These are phyloP conservation scores for Intellagama lesueurii DNA, from an alignment of 2,797 vertebrate species.

Conservation along the genomic window DNA sequence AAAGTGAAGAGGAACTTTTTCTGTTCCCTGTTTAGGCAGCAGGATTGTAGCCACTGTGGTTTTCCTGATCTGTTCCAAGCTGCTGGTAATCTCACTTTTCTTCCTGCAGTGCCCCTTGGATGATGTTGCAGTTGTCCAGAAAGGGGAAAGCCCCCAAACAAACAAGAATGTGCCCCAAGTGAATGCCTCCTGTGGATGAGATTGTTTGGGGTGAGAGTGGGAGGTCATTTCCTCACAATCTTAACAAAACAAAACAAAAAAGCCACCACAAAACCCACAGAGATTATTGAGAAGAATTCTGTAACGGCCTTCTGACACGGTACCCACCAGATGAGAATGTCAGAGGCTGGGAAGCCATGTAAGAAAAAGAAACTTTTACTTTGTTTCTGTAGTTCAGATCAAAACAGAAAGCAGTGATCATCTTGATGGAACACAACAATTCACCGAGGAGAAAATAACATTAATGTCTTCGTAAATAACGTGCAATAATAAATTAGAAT, in stretches of 20 bases:
- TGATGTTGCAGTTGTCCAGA: background rate
- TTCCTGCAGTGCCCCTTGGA: background rate
- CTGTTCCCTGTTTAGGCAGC: background rate
- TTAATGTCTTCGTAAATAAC: constrained; percentile 23
- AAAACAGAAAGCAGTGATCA: constrained; percentile 19
- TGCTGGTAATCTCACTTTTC: background rate
- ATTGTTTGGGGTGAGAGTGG: background rate
- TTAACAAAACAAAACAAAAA: background rate
- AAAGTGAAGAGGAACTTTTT: too few relatives aligned
- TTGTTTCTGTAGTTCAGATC: background rate
- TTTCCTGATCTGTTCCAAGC: background rate
- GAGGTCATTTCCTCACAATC: background rate
- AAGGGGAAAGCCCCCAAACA: background rate
- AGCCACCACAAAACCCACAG: too few relatives aligned
- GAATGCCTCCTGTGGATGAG: background rate
- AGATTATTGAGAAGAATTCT: background rate
- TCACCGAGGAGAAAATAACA: constrained; percentile 6
- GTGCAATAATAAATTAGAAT: constrained; percentile 43
- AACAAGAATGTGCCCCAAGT: background rate
- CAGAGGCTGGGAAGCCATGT: background rate
- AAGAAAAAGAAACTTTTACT: background rate
- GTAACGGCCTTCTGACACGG: background rate
- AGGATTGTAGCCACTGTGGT: background rate
- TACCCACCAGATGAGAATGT: background rate
- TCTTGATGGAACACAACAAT: background rate